Evolutionary conservation across 2,888 invertebrate genomes (phyloP).

Genomic region (Pyrrhia umbra): DNA sequence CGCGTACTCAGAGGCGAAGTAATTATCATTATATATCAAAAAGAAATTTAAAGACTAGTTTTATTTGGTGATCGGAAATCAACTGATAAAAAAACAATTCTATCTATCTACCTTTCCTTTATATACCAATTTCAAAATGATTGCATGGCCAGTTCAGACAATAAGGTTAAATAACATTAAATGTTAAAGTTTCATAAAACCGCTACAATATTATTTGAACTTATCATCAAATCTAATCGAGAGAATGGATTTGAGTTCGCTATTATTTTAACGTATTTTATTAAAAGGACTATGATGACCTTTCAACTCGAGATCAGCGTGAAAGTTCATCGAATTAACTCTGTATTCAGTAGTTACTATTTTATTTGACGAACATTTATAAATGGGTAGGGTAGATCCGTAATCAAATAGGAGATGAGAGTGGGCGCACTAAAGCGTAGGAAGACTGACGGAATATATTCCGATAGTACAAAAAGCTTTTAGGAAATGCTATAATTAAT

Average conservation of each 20-base stretch:
- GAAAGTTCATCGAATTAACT: slow-evolving; percentile 7
- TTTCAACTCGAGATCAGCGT: slow-evolving; percentile 2
- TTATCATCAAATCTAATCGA: no score
- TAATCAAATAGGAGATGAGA: not conserved
- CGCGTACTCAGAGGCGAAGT: no score
- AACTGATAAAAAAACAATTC: no score
- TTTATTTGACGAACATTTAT: not conserved
- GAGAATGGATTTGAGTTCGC: not conserved
- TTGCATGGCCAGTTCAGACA: no score
- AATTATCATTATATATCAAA: no score
- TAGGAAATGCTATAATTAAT: not conserved
- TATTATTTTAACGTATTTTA: slow-evolving; percentile 2
- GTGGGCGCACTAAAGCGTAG: not conserved
- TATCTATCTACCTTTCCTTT: no score
- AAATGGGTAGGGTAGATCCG: slow-evolving; percentile 8
- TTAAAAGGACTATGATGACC: slow-evolving; percentile 8
- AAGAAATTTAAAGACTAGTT: no score
- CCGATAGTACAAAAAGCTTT: not conserved
- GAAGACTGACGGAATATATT: slow-evolving; percentile 1
- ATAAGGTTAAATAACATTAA: no score
- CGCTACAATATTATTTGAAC: no score
- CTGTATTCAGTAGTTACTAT: not conserved
- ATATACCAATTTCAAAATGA: no score
- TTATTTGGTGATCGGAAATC: no score
- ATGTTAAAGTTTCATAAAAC: no score